These are phyloP conservation scores for Hapalemur alaotrensis DNA, from an alignment of 2,797 vertebrate species.

Conservation along the genomic window DNA sequence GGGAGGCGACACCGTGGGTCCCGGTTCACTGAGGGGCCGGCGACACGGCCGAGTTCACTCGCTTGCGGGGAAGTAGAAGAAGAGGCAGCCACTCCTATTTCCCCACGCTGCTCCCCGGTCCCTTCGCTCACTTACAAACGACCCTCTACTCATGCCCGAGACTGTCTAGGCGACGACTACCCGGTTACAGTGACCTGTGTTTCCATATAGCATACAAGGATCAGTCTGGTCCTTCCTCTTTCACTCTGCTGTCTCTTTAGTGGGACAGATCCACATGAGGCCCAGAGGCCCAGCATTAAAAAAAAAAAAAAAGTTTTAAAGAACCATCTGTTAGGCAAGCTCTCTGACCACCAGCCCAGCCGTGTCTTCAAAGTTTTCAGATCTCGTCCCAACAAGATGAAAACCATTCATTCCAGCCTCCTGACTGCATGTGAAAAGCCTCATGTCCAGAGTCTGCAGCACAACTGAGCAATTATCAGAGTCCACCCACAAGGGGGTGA, in stretches of 20 bases:
- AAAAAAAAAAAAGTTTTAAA: slow-evolving; percentile 51
- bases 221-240: background rate
- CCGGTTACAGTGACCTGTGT: background rate
- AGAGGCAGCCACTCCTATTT: background rate
- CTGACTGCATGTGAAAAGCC: background rate
- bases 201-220: background rate
- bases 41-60: background rate
- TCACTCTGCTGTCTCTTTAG: background rate
- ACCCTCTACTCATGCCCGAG: background rate
- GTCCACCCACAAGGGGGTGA: slow-evolving; percentile 47
- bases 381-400: slow-evolving; percentile 51
- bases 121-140: background rate
- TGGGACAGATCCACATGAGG: background rate
- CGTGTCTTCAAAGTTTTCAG: slow-evolving; percentile 48
- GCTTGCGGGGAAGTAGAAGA: background rate
- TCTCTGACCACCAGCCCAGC: slow-evolving; percentile 32
- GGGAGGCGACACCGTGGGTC: background rate
- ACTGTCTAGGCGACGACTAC: background rate
- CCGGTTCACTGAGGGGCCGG: background rate
- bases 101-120: background rate
- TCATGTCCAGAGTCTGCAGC: background rate
- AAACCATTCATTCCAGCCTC: slow-evolving; percentile 34
- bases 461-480: background rate
- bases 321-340: slow-evolving; percentile 59
- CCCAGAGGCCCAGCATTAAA: slow-evolving; percentile 42